A percentile compares a stretch with the other conserved stretches of the same genome.
Conservation (phyloP, 1,140 invertebrate genomes). For the Nasonia vitripennis region DNA sequence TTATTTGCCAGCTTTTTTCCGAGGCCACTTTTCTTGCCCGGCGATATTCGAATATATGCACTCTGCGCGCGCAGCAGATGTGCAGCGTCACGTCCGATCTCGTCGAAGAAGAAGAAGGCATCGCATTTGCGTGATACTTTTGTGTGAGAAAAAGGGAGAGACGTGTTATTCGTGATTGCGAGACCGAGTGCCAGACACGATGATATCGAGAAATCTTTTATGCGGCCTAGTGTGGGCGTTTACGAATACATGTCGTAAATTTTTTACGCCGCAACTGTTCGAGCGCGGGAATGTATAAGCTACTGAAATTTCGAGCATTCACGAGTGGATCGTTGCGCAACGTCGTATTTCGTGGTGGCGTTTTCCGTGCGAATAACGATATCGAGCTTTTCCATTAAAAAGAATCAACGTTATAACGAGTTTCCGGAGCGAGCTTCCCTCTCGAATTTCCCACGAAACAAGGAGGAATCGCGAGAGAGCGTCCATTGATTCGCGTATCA, state of each 20-base stretch:
- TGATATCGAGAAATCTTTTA: not conserved
- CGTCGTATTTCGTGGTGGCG: too few relatives aligned
- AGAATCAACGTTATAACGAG: constrained; percentile 11
- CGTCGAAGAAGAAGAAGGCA: not conserved
- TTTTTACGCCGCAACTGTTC: too few relatives aligned
- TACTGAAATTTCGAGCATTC: too few relatives aligned
- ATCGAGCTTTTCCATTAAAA: constrained; percentile 26
- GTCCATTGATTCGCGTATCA: constrained; percentile 74
- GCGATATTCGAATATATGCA: not conserved
- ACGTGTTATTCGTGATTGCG: too few relatives aligned
- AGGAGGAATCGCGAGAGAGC: constrained; percentile 52
- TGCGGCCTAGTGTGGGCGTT: not conserved
- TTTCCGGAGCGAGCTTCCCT: not conserved
- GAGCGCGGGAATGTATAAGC: too few relatives aligned
- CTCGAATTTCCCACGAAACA: constrained; percentile 57
- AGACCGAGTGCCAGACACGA: not conserved
- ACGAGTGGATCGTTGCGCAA: too few relatives aligned
- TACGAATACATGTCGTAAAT: too few relatives aligned
- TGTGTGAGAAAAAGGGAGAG: too few relatives aligned
- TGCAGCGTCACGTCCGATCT: constrained; percentile 34
- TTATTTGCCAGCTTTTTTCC: constrained; percentile 16
- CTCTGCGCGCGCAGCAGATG: not conserved
- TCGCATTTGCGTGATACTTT: too few relatives aligned
- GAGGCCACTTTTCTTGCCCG: not conserved
- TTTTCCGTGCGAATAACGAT: too few relatives aligned